Evolutionary conservation across 1,140 invertebrate species (phyloP).

Genomic region (Drosophila elegans): DNA sequence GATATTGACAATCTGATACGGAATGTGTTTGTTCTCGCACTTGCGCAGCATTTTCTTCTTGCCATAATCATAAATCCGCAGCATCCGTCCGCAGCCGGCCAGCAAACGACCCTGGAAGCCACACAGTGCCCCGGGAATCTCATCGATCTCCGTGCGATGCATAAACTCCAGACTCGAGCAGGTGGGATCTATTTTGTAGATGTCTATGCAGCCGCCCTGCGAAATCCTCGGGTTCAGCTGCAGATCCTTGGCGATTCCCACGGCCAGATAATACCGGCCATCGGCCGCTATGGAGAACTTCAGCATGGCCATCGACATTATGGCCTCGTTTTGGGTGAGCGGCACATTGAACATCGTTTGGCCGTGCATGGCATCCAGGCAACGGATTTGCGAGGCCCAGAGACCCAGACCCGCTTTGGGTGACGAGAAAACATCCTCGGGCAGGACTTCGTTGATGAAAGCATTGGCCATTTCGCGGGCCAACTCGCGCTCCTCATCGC

Average conservation of each 20-base stretch:
- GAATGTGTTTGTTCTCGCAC: conserved; percentile 99
- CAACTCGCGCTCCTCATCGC: conserved; percentile 96
- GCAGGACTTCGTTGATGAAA: conserved; percentile 97
- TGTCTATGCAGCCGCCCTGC: conserved; percentile 68
- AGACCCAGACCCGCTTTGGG: conserved; percentile 98
- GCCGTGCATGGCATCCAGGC: conserved; percentile 95
- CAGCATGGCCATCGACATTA: conserved; percentile 91
- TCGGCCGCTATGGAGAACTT: conserved; percentile 83
- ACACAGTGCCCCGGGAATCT: conserved; percentile 95
- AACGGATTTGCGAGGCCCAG: conserved; percentile 98
- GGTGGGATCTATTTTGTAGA: conserved; percentile 87
- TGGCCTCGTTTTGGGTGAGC: conserved; percentile 98
- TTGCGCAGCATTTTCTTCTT: conserved; percentile 98
- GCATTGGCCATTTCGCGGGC: conserved; percentile 98
- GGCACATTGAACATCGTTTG: conserved; percentile 92
- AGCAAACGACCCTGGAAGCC: conserved; percentile 96
- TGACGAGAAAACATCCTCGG: conserved; percentile 96
- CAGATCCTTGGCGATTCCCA: conserved; percentile 96
- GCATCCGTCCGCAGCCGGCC: conserved; percentile 95
- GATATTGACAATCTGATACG: conserved; percentile 97
- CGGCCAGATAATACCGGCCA: conserved; percentile 84
- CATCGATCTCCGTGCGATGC: conserved; percentile 97
- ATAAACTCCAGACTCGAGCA: conserved; percentile 94
- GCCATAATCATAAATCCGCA: conserved; percentile 98
- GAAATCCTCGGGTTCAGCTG: conserved; percentile 91